Conservation (phyloP, 1,140 invertebrate species). For the Drosophila baimaii region DNA sequence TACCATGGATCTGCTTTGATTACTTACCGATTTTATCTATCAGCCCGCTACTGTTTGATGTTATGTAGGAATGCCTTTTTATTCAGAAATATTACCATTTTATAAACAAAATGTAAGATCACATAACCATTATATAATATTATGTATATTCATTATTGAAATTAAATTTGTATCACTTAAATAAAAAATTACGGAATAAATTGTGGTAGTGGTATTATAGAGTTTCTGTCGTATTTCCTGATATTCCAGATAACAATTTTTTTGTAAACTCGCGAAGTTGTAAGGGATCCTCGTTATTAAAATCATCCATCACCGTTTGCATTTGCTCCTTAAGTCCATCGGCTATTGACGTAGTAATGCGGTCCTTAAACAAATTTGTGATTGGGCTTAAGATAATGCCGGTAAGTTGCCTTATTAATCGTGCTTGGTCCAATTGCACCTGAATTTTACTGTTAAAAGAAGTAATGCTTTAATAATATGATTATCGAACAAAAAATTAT, state of each 20-base stretch:
- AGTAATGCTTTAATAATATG: conserved; percentile 2
- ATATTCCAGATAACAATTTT: conserved; percentile 65
- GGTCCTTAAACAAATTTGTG: conserved; percentile 76
- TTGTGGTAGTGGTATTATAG: not conserved
- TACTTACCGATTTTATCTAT: too few species aligned
- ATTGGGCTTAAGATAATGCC: conserved; percentile 76
- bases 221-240: conserved; percentile 22
- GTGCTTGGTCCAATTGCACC: conserved; percentile 71
- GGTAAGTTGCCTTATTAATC: conserved; percentile 66
- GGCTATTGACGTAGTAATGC: conserved; percentile 76
- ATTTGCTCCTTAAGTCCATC: conserved; percentile 77
- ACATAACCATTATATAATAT: too few species aligned
- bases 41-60: too few species aligned
- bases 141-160: too few species aligned
- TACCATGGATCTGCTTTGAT: too few species aligned
- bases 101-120: too few species aligned
- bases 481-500: not conserved
- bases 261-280: conserved; percentile 69
- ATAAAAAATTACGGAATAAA: not conserved
- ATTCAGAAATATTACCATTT: too few species aligned
- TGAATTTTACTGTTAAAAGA: conserved; percentile 64
- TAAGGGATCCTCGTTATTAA: conserved; percentile 75
- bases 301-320: conserved; percentile 75
- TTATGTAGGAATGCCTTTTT: too few species aligned
- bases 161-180: too few species aligned